These are phyloP conservation scores for Pomacea canaliculata DNA, from an alignment of 2,888 invertebrate species.

Conservation along the genomic window DNA sequence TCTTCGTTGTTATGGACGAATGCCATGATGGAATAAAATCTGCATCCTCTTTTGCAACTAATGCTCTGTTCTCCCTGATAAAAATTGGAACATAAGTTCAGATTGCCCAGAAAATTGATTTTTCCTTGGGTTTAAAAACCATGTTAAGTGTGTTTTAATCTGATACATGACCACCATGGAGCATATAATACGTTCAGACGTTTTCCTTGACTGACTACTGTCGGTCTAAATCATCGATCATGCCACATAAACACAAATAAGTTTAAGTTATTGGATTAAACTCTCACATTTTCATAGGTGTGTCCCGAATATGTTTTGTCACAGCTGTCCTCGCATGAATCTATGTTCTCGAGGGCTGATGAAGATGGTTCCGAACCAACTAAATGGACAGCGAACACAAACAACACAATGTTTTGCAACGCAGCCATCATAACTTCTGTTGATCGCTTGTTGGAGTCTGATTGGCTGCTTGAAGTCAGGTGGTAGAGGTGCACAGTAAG, in stretches of 20 bases:
- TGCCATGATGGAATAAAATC: conserved; percentile 32
- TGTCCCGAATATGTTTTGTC: conserved; percentile 19
- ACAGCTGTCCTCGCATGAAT: conserved; percentile 11
- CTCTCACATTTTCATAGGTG: conserved; percentile 23
- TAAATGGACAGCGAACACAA: conserved; percentile 3
- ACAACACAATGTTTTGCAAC: conserved; percentile 11
- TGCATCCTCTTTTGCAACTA: conserved; percentile 34
- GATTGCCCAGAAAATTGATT: too few relatives aligned
- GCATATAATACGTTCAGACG: too few relatives aligned
- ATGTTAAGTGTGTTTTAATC: too few relatives aligned
- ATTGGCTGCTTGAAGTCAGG: conserved; percentile 11
- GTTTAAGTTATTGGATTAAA: too few relatives aligned
- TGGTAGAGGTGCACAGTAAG: background rate
- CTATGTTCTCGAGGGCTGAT: conserved; percentile 1
- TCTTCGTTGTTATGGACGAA: conserved; percentile 23
- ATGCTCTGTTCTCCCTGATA: background rate
- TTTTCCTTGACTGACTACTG: too few relatives aligned
- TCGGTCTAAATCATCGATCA: too few relatives aligned
- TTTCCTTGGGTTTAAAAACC: too few relatives aligned
- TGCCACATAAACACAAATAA: too few relatives aligned
- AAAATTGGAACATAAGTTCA: too few relatives aligned
- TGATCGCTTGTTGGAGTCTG: background rate
- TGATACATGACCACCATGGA: too few relatives aligned
- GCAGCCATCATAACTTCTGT: conserved; percentile 19
- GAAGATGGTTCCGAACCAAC: background rate